Conservation (phyloP, 2,797 vertebrate species). For the Enteromius afrohamiltoni region DNA sequence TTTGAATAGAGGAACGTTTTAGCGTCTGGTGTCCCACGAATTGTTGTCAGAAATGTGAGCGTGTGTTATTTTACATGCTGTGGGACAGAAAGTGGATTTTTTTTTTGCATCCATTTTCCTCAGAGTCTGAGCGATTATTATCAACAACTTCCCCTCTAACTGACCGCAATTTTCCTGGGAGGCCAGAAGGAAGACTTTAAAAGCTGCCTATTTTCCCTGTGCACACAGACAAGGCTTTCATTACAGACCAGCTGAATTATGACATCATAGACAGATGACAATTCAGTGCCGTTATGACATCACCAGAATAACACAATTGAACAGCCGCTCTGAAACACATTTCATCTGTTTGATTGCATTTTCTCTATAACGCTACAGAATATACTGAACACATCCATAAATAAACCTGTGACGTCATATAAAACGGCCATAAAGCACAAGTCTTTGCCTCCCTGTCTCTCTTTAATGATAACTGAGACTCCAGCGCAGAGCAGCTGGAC, state of each 20-base stretch:
- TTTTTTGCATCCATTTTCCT: slow-evolving; percentile 15
- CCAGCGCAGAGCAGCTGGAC: slow-evolving; percentile 18
- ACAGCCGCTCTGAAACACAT: neutral
- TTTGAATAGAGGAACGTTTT: neutral
- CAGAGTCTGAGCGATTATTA: slow-evolving; percentile 19
- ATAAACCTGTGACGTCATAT: neutral
- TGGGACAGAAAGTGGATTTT: neutral
- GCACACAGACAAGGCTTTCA: neutral
- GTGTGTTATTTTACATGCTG: slow-evolving; percentile 5
- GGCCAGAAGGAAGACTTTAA: slow-evolving; percentile 12
- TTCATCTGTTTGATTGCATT: neutral
- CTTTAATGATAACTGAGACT: slow-evolving; percentile 44
- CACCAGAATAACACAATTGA: slow-evolving; percentile 9
- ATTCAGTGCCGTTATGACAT: slow-evolving; percentile 16
- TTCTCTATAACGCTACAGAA: neutral
- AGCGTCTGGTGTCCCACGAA: neutral
- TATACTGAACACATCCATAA: neutral
- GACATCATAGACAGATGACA: slow-evolving; percentile 8
- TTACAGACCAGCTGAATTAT: neutral
- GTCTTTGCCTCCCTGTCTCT: slow-evolving; percentile 10
- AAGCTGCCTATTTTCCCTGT: neutral
- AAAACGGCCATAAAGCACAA: neutral
- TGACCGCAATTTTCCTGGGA: slow-evolving; percentile 18
- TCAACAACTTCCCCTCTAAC: slow-evolving; percentile 26
- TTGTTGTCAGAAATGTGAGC: neutral